Evolutionary conservation across 2,113 vertebrate genomes (phyloP), one percentile per base, ranked within the genome.

Genomic region (Meleagris gallopavo): DNA sequence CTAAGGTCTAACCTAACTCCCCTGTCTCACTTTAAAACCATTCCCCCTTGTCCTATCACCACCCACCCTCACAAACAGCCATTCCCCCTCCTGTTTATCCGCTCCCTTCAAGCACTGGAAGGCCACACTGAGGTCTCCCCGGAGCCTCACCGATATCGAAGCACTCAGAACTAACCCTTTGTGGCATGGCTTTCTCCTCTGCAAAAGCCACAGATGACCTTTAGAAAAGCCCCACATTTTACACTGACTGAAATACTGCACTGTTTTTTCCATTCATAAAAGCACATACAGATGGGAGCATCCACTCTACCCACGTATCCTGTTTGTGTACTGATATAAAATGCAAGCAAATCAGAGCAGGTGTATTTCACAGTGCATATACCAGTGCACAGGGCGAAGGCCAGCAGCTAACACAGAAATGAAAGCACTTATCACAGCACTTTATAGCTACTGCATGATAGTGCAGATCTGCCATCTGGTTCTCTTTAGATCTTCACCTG

Each of bases 361-460:
- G 3, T 32, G 32, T 41, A 60, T 48, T 88, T 78, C 55, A 73
- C 5, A 9, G 36, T 30, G 74, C 43, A 67, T 12, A 12, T 66
- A 62, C 13, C 34, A 38, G 61, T 70, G 29, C 13, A 8, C 1
- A 0, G 36, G 66, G 61, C 29, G 71, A 91, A 91, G 84, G 86
- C 64, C 80, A 81, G 80, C 30, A 81, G 83, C 36, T 70, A 94
- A 41, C 29, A 14, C 86, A 92, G 86, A 93, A 29, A 90, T 4
- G 79, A 90, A 75, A 1, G 48, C 86, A 70, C 71, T 92, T 94
- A 79, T 93, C 91, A 81, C 89, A 69, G 72, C 36, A 12, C 45
- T 81, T 81, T 25, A 43, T 10, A 52, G 65, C 61, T 90, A 54
- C 1, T 48, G 77, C 54, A 21, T 1, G 86, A 86, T 73, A 66